Conservation (phyloP, 2,797 vertebrate species). For the Rousettus madagascariensis region DNA sequence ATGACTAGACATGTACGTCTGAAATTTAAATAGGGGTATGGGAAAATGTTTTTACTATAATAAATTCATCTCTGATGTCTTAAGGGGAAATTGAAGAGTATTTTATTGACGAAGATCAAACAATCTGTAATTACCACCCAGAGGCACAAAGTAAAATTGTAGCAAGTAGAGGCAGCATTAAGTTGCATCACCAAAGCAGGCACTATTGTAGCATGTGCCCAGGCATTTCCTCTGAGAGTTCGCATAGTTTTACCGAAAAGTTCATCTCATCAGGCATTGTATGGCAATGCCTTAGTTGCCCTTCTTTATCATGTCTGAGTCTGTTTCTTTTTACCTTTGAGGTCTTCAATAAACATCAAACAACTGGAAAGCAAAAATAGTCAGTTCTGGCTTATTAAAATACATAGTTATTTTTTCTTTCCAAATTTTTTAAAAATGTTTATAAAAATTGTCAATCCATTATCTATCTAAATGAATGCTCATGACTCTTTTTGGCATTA, state of each 20-base stretch:
- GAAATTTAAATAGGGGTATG: constrained; percentile 78
- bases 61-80: constrained; percentile 82
- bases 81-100: constrained; percentile 81
- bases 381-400: neutral
- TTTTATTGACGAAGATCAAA: constrained; percentile 84
- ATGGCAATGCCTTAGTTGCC: neutral
- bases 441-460: neutral
- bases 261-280: constrained; percentile 24
- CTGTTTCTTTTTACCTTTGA: neutral
- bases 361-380: constrained; percentile 15
- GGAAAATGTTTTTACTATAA: constrained; percentile 81
- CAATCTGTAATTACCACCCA: constrained; percentile 81
- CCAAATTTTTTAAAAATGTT: neutral
- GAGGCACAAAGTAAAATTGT: constrained; percentile 77
- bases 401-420: neutral
- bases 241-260: constrained; percentile 57
- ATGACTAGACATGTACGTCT: constrained; percentile 59
- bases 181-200: constrained; percentile 60
- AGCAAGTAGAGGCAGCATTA: constrained; percentile 81
- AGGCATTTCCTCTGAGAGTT: constrained; percentile 74
- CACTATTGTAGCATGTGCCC: constrained; percentile 70
- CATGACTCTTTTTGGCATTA: neutral
- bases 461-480: neutral
- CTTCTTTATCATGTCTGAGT: neutral
- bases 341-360: neutral